These are phyloP conservation scores for Helicoverpa armigera DNA, from an alignment of 1,140 invertebrate genomes.

Conservation along the genomic window DNA sequence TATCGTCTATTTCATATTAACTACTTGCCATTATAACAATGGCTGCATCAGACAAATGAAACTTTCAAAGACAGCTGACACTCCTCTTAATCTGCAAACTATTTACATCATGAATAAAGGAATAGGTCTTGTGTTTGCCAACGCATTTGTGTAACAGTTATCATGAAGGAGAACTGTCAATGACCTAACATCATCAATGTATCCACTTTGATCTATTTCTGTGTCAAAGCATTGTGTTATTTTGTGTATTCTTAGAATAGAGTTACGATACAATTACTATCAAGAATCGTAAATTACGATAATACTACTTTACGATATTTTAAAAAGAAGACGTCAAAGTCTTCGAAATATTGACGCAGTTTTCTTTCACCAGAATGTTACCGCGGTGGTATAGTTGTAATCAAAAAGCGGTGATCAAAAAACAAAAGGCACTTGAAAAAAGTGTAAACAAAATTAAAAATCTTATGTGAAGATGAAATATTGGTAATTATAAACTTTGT, in stretches of 20 bases:
- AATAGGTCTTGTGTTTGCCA: background rate
- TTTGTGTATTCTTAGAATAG: background rate
- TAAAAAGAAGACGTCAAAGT: background rate
- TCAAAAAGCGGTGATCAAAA: too few species aligned
- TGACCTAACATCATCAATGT: constrained; percentile 14
- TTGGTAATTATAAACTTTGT: background rate
- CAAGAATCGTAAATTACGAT: background rate
- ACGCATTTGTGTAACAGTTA: background rate
- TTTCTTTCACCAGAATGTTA: background rate
- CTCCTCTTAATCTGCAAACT: background rate
- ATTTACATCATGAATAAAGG: background rate
- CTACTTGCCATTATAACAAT: too few species aligned
- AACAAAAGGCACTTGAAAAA: constrained; percentile 5
- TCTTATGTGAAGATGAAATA: constrained; percentile 7
- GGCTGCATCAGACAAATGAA: background rate
- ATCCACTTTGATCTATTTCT: background rate
- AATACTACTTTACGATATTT: constrained; percentile 3
- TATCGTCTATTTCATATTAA: too few species aligned
- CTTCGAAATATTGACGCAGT: background rate
- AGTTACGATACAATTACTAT: constrained; percentile 6
- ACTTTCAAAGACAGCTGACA: background rate
- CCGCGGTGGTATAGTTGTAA: too few species aligned
- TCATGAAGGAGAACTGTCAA: background rate
- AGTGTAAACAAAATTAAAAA: background rate
- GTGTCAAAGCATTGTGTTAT: background rate